Percentiles rank a stretch among this genome's conserved stretches.
Conservation (phyloP, 2,113 vertebrate genomes). For the Phrynosoma platyrhinos region DNA sequence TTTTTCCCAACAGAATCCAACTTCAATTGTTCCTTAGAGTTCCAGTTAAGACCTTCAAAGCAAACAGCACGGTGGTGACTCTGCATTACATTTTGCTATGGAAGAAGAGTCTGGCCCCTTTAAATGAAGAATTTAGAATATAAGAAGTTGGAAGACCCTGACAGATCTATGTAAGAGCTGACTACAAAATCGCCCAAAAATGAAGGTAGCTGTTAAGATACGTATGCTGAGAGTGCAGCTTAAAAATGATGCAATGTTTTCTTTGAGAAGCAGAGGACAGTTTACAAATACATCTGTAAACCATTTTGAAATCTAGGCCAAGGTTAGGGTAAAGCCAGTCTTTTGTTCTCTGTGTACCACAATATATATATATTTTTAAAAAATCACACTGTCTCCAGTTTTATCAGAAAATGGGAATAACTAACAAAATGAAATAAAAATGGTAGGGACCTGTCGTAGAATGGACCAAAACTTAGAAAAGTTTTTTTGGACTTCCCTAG, state of each 20-base stretch:
- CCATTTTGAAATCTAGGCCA: background rate
- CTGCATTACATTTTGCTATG: background rate
- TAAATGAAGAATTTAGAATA: background rate
- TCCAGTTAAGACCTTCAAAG: slow-evolving; percentile 5
- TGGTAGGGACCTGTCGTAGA: too few relatives aligned
- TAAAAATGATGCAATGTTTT: background rate
- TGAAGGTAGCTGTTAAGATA: background rate
- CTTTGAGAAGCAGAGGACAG: background rate
- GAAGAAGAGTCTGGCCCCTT: background rate
- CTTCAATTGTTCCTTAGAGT: background rate
- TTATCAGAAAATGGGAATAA: too few relatives aligned
- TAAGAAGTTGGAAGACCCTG: background rate
- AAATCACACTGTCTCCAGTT: too few relatives aligned
- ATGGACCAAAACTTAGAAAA: too few relatives aligned
- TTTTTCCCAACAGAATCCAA: background rate
- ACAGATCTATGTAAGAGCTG: background rate
- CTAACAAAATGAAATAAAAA: background rate
- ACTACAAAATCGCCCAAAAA: background rate
- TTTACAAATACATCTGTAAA: background rate
- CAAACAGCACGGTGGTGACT: background rate
- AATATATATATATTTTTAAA: too few relatives aligned
- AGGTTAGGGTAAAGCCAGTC: background rate
- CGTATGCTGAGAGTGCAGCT: too few relatives aligned
- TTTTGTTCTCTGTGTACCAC: background rate
- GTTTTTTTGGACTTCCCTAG: too few relatives aligned